Percentiles rank a stretch among this genome's conserved stretches.
These are phyloP conservation scores for Phyllopteryx taeniolatus DNA, from an alignment of 2,113 vertebrate species.

Conservation along the genomic window DNA sequence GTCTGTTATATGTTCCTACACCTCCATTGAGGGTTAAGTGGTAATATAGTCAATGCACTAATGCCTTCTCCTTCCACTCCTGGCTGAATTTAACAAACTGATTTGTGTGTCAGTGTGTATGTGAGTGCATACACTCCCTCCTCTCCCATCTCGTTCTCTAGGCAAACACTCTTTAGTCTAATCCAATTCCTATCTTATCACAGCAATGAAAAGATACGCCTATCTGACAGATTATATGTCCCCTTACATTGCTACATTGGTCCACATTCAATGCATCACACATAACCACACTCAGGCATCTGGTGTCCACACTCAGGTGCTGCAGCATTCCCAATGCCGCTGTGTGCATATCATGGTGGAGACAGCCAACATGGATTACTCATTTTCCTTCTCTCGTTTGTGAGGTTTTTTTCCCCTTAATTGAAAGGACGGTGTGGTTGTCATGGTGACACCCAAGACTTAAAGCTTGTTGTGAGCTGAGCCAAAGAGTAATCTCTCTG, in stretches of 20 bases:
- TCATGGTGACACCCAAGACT: constrained; percentile 70
- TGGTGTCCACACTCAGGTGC: constrained; percentile 16
- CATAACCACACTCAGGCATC: constrained; percentile 24
- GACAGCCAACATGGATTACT: constrained; percentile 45
- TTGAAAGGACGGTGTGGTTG: constrained; percentile 65
- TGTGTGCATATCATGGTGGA: constrained; percentile 13
- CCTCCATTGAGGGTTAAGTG: constrained; percentile 29
- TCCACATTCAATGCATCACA: constrained; percentile 12
- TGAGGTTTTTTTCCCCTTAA: constrained; percentile 62
- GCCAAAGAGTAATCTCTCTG: constrained; percentile 48
- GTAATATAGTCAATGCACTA: constrained; percentile 51
- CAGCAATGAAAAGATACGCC: constrained; percentile 41
- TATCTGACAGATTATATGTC: constrained; percentile 1
- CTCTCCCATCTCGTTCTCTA: constrained; percentile 40
- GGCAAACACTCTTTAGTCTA: constrained; percentile 57
- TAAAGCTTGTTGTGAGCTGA: constrained; percentile 66
- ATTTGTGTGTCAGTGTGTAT: constrained; percentile 28
- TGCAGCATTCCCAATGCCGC: constrained; percentile 12
- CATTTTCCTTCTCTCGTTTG: constrained; percentile 57
- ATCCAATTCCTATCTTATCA: constrained; percentile 62
- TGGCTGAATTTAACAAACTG: constrained; percentile 47
- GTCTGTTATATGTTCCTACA: constrained; percentile 18
- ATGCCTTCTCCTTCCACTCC: constrained; percentile 19
- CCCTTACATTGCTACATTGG: constrained; percentile 5
- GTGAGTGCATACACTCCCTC: constrained; percentile 27